phyloP scores from a whole-genome alignment of 2,797 vertebrate genomes.

The Esox masquinongy region DNA sequence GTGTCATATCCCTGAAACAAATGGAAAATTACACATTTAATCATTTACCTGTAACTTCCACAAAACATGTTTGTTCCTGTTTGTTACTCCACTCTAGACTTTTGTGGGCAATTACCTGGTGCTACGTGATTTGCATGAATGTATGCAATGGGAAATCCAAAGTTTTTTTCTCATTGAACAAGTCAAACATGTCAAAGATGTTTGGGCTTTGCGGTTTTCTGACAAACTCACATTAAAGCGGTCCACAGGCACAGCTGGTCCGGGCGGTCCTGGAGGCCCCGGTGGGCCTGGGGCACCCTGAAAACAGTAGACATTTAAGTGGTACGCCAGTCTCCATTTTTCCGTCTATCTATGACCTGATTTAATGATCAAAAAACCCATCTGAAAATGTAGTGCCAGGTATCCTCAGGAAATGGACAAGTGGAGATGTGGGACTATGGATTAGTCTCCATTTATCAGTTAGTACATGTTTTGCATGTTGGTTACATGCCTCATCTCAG shows the following conservation, averaged over 20 bases:
- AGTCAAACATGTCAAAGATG: background rate
- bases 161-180: background rate
- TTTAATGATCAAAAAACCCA: background rate
- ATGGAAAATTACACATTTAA: conserved; percentile 1
- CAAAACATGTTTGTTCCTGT: background rate
- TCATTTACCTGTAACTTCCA: background rate
- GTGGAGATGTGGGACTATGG: no score
- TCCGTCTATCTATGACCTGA: background rate
- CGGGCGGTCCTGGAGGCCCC: conserved; percentile 80
- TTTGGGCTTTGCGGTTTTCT: background rate
- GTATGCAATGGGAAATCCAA: no score
- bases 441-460: no score
- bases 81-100: background rate
- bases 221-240: conserved; percentile 72
- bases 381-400: background rate
- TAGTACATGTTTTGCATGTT: no score
- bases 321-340: no score
- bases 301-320: background rate
- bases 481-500: no score
- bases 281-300: conserved; percentile 73
- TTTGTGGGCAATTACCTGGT: no score
- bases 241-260: conserved; percentile 66
- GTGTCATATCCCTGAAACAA: conserved; percentile 71
- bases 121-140: no score
- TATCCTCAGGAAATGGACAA: no score